Base-by-base conservation (phyloP, 2,888 invertebrate species). In the Drosophila vallismaia region DNA sequence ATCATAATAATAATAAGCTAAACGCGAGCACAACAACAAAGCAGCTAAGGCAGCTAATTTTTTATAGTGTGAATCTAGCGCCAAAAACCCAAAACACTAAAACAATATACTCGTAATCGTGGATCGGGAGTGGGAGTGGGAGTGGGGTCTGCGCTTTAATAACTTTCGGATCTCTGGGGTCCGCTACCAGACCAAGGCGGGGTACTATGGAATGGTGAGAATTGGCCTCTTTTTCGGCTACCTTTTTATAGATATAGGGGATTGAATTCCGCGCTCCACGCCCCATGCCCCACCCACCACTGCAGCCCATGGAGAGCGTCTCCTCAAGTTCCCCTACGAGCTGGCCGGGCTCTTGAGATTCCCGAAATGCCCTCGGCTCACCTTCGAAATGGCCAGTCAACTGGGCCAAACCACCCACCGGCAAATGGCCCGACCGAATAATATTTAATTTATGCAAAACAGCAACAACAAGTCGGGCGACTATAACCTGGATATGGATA, bases 371-470 rank as follows among this genome's bases (percentile, higher is more conserved):
- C 40, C 40, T 12, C 40, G 40, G 24, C 63, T 63, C 50, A 62
- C 62, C 60, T 50, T n/a, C 44, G 14, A 40, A 28, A 53, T 59
- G 52, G 28, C 59, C 45, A 59, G 52, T 60, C 46, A 60, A 59
- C 29, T 44, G 53, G 53, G 54, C 49, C 57, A 58, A 63, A 44
- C 63, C 64, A 64, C 64, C 54, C 64, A 66, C 38, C 50, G 48
- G 68, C 56, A 56, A 68, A 59, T 53, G 58, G 51, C 19, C 40
- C 44, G 58, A 72, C 59, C 69, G 67, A 68, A 74, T 58, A 69
- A 62, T 69, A 66, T 71, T 76, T 77, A 84, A 83, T 86, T 83
- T 86, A 84, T 84, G 84, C 86, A 83, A 76, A 75, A 75, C 31
- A 60, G 64, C 52, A 42, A 46, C 31, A 55, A 60, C 52, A 51